A percentile compares a stretch with the other conserved stretches of the same genome.
phyloP scores from a whole-genome alignment of 2,888 invertebrate species.

The Ophion costatus region DNA sequence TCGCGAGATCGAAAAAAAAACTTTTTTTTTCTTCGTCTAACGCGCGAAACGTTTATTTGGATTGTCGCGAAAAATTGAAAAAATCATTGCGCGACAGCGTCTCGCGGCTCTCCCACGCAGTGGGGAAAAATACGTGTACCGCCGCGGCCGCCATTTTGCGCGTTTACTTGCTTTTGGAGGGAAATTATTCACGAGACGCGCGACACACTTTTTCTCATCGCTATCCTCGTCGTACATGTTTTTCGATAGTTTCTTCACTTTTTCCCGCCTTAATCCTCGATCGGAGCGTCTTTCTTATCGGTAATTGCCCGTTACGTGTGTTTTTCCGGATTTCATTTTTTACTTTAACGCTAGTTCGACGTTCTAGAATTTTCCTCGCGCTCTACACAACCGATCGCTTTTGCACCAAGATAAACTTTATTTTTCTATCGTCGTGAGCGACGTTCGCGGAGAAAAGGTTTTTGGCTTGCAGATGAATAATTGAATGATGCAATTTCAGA shows the following conservation, averaged over 20 bases:
- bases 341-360: neutral
- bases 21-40: constrained; percentile 18
- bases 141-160: constrained; percentile 79
- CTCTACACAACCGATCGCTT: neutral
- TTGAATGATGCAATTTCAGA: constrained; percentile 34
- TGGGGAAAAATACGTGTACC: constrained; percentile 69
- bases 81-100: constrained; percentile 42
- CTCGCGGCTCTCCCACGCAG: constrained; percentile 72
- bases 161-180: constrained; percentile 80
- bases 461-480: neutral
- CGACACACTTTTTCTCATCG: constrained; percentile 38
- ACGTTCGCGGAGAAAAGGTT: no score
- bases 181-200: constrained; percentile 72
- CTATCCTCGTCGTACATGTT: neutral
- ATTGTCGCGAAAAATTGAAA: constrained; percentile 40
- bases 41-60: neutral
- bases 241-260: no score
- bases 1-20: neutral
- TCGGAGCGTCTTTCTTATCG: neutral
- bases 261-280: neutral
- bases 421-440: neutral
- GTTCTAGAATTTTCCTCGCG: constrained; percentile 21
- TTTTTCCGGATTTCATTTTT: neutral
- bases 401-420: no score
- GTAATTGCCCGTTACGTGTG: neutral